Percentiles rank a stretch among this genome's conserved stretches.
phyloP scores from a whole-genome alignment of 2,113 vertebrate species.

The Oncorhynchus tshawytscha region DNA sequence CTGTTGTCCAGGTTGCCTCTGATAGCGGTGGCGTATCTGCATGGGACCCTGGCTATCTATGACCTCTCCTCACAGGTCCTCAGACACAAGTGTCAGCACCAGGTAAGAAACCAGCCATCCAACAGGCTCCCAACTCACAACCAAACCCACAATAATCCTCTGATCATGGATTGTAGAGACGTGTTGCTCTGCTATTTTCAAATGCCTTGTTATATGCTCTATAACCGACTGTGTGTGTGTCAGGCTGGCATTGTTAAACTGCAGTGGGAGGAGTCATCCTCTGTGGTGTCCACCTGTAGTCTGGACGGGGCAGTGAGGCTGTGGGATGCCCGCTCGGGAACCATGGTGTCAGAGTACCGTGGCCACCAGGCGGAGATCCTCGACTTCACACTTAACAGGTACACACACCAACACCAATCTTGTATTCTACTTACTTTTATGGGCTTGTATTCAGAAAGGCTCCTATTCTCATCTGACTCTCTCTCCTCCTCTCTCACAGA shows the following conservation, averaged over 20 bases:
- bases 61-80: conserved; percentile 85
- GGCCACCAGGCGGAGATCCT: conserved; percentile 93
- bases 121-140: no score
- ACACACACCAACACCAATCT: neutral
- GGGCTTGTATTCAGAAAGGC: neutral
- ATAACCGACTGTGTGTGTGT: neutral
- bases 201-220: neutral
- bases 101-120: conserved; percentile 70
- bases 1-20: conserved; percentile 81
- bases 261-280: conserved; percentile 88
- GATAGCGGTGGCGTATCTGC: conserved; percentile 88
- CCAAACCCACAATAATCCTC: no score
- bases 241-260: conserved; percentile 92
- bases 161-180: no score
- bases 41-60: conserved; percentile 90
- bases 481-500: conserved; percentile 62
- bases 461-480: neutral
- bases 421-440: neutral
- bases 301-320: conserved; percentile 85
- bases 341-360: conserved; percentile 84
- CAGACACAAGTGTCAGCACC: conserved; percentile 87
- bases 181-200: no score
- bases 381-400: conserved; percentile 90
- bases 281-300: conserved; percentile 91
- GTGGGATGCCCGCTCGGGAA: conserved; percentile 89